Conservation (phyloP, 2,113 vertebrate genomes). For the Ellobius talpinus region DNA sequence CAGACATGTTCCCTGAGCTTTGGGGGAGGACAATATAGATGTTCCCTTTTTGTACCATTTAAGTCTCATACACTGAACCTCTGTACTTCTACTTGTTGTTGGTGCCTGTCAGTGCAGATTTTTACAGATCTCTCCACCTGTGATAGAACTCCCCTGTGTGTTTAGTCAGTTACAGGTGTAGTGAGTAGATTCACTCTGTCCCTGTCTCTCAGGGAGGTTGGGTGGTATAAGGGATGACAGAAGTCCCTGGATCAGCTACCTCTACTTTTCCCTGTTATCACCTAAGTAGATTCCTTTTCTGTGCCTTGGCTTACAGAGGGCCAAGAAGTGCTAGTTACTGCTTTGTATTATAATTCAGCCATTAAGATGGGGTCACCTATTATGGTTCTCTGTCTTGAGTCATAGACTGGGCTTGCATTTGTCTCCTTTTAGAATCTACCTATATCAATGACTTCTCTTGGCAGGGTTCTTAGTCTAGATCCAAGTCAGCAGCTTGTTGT, state of each 20-base stretch:
- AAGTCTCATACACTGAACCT: too few species aligned
- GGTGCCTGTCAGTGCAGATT: background rate
- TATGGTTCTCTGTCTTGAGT: background rate
- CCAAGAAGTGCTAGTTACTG: background rate
- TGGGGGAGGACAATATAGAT: background rate
- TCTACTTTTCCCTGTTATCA: background rate
- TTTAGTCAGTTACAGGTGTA: conserved; percentile 20
- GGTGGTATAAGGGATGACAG: background rate
- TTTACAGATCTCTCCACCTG: background rate
- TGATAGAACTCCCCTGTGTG: background rate
- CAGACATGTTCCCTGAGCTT: background rate
- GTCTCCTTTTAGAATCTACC: background rate
- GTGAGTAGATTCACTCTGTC: background rate
- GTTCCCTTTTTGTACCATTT: too few species aligned
- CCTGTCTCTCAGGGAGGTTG: background rate
- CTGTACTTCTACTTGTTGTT: too few species aligned
- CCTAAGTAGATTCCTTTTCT: conserved; percentile 15
- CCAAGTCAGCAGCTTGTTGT: background rate
- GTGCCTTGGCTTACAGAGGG: background rate
- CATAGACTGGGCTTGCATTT: background rate
- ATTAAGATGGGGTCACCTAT: background rate
- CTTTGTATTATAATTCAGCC: conserved; percentile 1
- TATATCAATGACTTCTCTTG: background rate
- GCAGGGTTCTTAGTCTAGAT: background rate
- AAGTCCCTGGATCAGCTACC: background rate